These are phyloP conservation scores for Gymnothorax javanicus DNA, from an alignment of 2,797 vertebrate species.

Conservation along the genomic window DNA sequence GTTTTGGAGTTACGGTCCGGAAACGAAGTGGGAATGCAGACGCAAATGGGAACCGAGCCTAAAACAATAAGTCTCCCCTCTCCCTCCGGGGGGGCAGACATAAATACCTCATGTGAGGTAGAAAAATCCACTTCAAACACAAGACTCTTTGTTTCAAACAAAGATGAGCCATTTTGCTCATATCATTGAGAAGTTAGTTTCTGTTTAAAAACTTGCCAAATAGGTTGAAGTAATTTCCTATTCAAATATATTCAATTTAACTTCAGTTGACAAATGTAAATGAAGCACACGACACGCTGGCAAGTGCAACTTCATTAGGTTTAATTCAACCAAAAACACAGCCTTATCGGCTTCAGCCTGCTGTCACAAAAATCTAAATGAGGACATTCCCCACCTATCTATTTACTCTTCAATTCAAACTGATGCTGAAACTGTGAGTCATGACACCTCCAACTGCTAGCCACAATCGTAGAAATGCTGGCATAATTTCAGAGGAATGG, in stretches of 20 bases:
- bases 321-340: not conserved
- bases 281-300: not conserved
- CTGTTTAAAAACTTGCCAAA: not conserved
- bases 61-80: too few species aligned
- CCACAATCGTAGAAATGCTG: not conserved
- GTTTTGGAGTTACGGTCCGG: too few species aligned
- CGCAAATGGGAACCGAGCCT: too few species aligned
- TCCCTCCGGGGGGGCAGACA: too few species aligned
- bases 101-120: not conserved
- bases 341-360: not conserved
- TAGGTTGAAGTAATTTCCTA: not conserved
- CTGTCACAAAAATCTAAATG: too few species aligned
- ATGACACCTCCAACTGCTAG: not conserved
- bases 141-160: not conserved
- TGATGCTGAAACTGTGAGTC: not conserved
- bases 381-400: too few species aligned
- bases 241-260: not conserved
- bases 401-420: too few species aligned
- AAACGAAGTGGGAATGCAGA: too few species aligned
- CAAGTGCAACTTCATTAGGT: not conserved
- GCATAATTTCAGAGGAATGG: not conserved
- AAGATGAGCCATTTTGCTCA: not conserved
- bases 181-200: not conserved
- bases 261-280: not conserved
- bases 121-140: not conserved